phyloP scores from a whole-genome alignment of 2,797 vertebrate species.

The Sebastes oblongus region DNA sequence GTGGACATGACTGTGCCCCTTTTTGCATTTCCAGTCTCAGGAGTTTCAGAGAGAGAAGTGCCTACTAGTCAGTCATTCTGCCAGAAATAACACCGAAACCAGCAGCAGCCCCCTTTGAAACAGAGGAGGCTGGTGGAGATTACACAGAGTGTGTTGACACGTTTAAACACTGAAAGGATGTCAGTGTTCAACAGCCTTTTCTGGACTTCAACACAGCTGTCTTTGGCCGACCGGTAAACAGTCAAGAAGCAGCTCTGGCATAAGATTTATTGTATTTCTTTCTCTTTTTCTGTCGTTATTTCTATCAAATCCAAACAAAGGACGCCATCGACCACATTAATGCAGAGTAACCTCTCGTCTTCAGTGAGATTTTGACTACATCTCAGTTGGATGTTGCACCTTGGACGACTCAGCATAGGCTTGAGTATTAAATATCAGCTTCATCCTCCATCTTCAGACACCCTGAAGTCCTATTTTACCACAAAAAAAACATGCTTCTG shows the following conservation, averaged over 20 bases:
- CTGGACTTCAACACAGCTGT: conserved; percentile 3
- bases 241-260: background rate
- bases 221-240: background rate
- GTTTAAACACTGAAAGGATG: conserved; percentile 47
- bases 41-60: conserved; percentile 62
- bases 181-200: conserved; percentile 50
- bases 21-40: conserved; percentile 49
- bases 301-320: background rate
- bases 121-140: conserved; percentile 41
- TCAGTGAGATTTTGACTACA: background rate
- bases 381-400: background rate
- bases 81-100: conserved; percentile 67
- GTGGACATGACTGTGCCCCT: conserved; percentile 51
- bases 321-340: background rate
- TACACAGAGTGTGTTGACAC: conserved; percentile 49
- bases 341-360: background rate
- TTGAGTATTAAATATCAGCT: background rate
- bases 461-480: background rate
- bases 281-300: conserved; percentile 4
- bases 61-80: conserved; percentile 55
- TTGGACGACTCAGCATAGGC: background rate
- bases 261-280: background rate
- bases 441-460: background rate
- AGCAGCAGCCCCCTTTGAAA: conserved; percentile 55
- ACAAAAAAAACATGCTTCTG: background rate